phyloP scores from a whole-genome alignment of 1,140 invertebrate species.

The Ctenoplectra terminalis region DNA sequence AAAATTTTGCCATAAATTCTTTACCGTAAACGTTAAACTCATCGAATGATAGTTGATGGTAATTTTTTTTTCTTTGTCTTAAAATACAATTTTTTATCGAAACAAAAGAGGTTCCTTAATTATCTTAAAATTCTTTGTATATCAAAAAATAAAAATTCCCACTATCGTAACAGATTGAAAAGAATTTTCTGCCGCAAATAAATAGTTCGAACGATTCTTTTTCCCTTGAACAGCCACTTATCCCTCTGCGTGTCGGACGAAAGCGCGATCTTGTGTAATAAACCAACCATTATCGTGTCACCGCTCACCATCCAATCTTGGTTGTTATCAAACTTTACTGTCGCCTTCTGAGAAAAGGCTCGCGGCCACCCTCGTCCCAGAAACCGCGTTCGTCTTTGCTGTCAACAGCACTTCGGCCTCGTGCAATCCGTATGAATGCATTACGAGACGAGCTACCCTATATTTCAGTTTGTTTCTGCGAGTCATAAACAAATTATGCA shows the following conservation, averaged over 20 bases:
- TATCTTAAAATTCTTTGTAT: neutral
- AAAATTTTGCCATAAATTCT: neutral
- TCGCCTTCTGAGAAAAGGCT: neutral
- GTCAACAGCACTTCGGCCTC: neutral
- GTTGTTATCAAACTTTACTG: slow-evolving; percentile 20
- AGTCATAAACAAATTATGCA: slow-evolving; percentile 48
- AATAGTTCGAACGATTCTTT: neutral
- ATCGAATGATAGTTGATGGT: neutral
- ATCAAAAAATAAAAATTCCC: neutral
- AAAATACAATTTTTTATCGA: neutral
- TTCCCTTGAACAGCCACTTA: no score
- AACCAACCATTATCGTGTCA: slow-evolving; percentile 43
- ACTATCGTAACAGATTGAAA: neutral
- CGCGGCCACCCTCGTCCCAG: slow-evolving; percentile 10
- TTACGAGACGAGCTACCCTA: slow-evolving; percentile 29
- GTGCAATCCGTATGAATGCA: slow-evolving; percentile 47
- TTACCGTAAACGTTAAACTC: neutral
- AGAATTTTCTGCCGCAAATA: neutral
- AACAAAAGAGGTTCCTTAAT: no score
- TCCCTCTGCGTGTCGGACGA: neutral
- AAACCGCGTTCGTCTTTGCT: slow-evolving; percentile 31
- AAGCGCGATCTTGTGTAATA: slow-evolving; percentile 16
- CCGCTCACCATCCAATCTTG: slow-evolving; percentile 4
- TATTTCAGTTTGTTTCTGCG: slow-evolving; percentile 28
- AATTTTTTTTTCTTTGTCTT: neutral